phyloP scores from a whole-genome alignment of 2,888 invertebrate genomes.

The Clusia tigrina region DNA sequence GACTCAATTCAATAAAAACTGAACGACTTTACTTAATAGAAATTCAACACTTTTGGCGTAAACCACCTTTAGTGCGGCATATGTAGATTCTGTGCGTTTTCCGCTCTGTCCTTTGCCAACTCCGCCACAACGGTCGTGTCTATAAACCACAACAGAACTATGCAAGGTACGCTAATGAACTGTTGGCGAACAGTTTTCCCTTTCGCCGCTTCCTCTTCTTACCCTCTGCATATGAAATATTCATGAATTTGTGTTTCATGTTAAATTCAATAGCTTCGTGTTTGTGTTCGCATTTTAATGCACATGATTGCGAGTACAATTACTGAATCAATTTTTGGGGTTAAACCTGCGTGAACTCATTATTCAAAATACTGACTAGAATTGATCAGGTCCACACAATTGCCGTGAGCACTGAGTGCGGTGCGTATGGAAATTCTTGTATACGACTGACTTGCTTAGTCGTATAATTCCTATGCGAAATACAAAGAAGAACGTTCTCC shows the following conservation, averaged over 20 bases:
- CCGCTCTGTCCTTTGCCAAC: too few species aligned
- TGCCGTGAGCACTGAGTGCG: too few species aligned
- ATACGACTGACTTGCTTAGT: too few species aligned
- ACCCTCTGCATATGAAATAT: constrained; percentile 45
- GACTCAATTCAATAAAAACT: not conserved
- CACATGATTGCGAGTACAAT: not conserved
- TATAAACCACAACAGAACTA: too few species aligned
- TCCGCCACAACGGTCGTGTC: too few species aligned
- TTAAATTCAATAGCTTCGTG: constrained; percentile 47
- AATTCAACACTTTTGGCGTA: not conserved
- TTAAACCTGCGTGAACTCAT: constrained; percentile 40
- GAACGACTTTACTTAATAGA: not conserved
- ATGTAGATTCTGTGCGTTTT: not conserved
- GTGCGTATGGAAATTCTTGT: too few species aligned
- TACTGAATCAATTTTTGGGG: constrained; percentile 27
- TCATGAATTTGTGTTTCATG: constrained; percentile 45
- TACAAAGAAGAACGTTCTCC: too few species aligned
- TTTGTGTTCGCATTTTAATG: too few species aligned
- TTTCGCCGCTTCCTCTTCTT: constrained; percentile 11
- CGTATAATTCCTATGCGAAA: too few species aligned
- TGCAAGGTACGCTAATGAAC: too few species aligned
- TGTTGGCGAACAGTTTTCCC: not conserved
- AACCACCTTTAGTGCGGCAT: not conserved
- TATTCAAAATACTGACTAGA: constrained; percentile 34
- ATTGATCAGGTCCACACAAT: constrained; percentile 4